Evolutionary conservation across 2,797 vertebrate species (phyloP).

Genomic region (Halcyon badia): DNA sequence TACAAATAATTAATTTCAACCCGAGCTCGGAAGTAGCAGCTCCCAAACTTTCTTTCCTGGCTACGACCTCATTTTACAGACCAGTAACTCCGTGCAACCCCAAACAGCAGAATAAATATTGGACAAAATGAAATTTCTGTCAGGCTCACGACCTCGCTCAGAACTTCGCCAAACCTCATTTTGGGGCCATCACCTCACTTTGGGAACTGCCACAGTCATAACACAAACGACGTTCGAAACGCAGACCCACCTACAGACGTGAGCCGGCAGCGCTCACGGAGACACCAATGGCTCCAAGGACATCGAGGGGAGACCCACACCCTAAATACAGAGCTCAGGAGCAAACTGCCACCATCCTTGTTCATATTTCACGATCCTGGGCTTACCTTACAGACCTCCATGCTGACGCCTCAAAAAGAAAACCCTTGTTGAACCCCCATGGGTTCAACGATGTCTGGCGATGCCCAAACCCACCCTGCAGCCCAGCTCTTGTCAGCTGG

Average conservation of each 20-base stretch:
- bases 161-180: not conserved
- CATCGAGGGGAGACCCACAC: not conserved
- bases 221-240: not conserved
- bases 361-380: not conserved
- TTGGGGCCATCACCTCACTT: constrained; percentile 3
- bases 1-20: constrained; percentile 57
- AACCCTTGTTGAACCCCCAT: accelerated
- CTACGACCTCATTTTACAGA: constrained; percentile 57
- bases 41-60: constrained; percentile 42
- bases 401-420: not conserved
- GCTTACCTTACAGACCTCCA: not conserved
- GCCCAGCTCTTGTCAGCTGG: not conserved
- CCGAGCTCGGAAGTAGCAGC: not conserved
- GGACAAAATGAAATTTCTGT: constrained; percentile 44
- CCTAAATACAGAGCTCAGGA: not conserved
- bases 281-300: not conserved
- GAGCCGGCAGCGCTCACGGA: accelerated
- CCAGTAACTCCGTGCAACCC: not conserved
- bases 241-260: not conserved
- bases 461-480: not conserved
- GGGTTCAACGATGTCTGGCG: accelerated
- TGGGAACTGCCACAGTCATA: not conserved
- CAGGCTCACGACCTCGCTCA: not conserved
- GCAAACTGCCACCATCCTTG: accelerated
- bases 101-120: constrained; percentile 36